These are phyloP conservation scores for Xestoiulus laeticollis DNA, from an alignment of 2,888 invertebrate species.

Conservation along the genomic window DNA sequence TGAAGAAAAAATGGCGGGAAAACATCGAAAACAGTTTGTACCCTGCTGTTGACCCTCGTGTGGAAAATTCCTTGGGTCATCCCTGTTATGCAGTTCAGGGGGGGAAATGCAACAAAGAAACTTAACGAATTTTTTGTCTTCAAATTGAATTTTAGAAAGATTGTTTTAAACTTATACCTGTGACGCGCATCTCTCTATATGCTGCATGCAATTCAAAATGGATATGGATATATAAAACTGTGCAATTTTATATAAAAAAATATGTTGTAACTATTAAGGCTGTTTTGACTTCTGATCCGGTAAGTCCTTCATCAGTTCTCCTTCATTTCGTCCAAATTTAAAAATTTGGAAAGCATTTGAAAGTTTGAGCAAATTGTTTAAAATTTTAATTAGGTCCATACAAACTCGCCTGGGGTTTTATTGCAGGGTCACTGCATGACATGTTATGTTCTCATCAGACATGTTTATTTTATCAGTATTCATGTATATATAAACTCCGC, in stretches of 20 bases:
- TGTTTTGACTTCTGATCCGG: neutral
- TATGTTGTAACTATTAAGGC: neutral
- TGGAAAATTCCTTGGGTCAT: neutral
- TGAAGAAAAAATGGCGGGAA: neutral
- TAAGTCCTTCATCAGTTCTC: neutral
- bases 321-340: neutral
- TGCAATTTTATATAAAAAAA: neutral
- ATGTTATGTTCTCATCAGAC: neutral
- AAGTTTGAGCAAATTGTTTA: neutral
- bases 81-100: neutral
- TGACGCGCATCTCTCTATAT: neutral
- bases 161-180: neutral
- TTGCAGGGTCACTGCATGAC: neutral
- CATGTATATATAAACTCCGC: neutral
- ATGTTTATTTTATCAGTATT: neutral
- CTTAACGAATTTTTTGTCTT: neutral
- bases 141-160: neutral
- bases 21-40: neutral
- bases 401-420: neutral
- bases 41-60: neutral
- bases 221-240: neutral
- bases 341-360: neutral
- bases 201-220: neutral
- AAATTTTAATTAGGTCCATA: neutral
- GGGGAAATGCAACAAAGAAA: neutral